Percentiles rank a stretch among this genome's conserved stretches.
These are phyloP conservation scores for Leptoteleia sp. DNA, from an alignment of 1,140 invertebrate genomes.

Conservation along the genomic window DNA sequence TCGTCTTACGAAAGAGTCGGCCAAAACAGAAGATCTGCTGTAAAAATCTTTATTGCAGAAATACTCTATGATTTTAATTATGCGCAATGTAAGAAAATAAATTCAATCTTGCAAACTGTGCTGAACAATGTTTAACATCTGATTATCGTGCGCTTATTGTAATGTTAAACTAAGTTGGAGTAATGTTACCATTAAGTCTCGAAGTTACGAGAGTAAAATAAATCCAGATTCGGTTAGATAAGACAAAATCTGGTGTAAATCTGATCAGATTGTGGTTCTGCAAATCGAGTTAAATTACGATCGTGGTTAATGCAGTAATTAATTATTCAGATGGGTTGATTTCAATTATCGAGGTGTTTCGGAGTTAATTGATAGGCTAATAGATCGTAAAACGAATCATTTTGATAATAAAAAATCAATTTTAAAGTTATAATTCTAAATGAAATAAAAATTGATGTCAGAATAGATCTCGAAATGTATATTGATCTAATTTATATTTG, in stretches of 20 bases:
- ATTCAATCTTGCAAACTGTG: conserved; percentile 5
- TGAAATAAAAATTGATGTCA: too few relatives aligned
- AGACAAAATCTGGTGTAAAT: neutral
- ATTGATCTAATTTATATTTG: too few relatives aligned
- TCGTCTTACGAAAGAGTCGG: conserved; percentile 40
- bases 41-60: conserved; percentile 48
- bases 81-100: conserved; percentile 1
- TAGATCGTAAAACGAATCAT: too few relatives aligned
- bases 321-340: neutral
- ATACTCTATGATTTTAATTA: conserved; percentile 18
- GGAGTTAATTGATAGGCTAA: neutral
- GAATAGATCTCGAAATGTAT: too few relatives aligned
- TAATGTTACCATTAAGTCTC: conserved; percentile 9
- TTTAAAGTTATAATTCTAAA: too few relatives aligned
- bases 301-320: neutral
- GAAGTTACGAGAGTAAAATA: neutral
- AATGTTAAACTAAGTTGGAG: conserved; percentile 3
- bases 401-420: too few relatives aligned
- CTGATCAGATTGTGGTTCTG: neutral
- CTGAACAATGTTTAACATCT: conserved; percentile 3
- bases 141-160: conserved; percentile 19
- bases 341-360: neutral
- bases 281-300: neutral
- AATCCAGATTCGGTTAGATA: conserved; percentile 8
- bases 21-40: conserved; percentile 36